Conservation (phyloP, 2,797 vertebrate genomes). For the Aldrovandia affinis region DNA sequence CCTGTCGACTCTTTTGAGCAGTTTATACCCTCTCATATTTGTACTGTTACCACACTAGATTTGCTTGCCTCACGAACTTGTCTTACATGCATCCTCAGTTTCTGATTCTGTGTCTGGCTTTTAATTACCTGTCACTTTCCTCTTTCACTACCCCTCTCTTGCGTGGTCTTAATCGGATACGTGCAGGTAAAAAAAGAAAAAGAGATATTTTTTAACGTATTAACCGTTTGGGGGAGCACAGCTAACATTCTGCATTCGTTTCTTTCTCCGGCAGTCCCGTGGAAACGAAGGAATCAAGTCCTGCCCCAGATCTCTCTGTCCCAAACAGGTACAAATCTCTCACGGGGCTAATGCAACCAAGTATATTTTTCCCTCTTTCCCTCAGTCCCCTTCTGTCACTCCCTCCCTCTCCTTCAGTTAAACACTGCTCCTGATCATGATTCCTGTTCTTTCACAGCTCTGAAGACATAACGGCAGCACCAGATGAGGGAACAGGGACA, state of each 20-base stretch:
- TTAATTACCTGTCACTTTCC: constrained; percentile 44
- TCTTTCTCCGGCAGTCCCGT: background rate
- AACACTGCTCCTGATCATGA: background rate
- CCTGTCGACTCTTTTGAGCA: too few relatives aligned
- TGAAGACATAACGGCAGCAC: constrained; percentile 45
- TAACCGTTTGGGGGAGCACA: background rate
- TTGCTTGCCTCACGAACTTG: too few relatives aligned
- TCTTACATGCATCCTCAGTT: too few relatives aligned
- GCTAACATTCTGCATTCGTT: background rate
- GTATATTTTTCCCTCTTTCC: background rate
- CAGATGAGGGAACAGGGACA: constrained; percentile 41
- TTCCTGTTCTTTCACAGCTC: constrained; percentile 39
- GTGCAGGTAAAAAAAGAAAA: constrained; percentile 59
- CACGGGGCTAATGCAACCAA: background rate
- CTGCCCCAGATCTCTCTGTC: background rate
- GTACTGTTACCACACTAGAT: too few relatives aligned
- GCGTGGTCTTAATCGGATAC: constrained; percentile 58
- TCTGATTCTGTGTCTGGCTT: constrained; percentile 35
- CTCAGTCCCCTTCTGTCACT: constrained; percentile 26
- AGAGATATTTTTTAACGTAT: background rate
- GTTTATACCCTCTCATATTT: too few relatives aligned
- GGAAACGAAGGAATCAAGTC: background rate
- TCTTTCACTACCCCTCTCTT: constrained; percentile 54
- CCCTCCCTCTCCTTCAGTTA: constrained; percentile 29
- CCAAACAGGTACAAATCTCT: background rate